A percentile compares a stretch with the other conserved stretches of the same genome.
Conservation (phyloP, 2,888 invertebrate genomes). For the Sesia bembeciformis region DNA sequence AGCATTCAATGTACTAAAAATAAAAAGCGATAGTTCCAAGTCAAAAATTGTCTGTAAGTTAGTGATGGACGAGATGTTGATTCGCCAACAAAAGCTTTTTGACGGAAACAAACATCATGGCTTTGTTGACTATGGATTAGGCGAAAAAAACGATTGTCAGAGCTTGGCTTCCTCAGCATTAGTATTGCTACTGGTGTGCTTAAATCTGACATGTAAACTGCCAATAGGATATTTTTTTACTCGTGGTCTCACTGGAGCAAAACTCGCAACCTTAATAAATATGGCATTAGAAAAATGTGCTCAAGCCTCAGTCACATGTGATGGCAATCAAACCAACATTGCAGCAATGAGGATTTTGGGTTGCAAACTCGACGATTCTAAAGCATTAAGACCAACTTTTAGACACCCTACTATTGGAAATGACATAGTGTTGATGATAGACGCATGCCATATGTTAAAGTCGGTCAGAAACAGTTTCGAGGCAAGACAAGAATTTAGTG, state of each 20-base stretch:
- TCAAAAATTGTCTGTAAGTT: no score
- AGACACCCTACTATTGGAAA: background rate
- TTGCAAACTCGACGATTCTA: background rate
- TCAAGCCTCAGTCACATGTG: no score
- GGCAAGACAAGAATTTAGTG: no score
- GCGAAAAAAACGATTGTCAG: background rate
- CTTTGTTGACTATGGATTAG: constrained; percentile 4
- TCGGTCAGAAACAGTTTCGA: background rate
- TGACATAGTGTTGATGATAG: background rate
- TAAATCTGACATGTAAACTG: constrained; percentile 2
- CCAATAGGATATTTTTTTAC: constrained; percentile 6
- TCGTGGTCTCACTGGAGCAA: background rate
- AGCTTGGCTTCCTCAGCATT: constrained; percentile 2
- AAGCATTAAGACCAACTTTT: background rate
- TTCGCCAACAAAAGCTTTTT: constrained; percentile 7
- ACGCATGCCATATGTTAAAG: constrained; percentile 4
- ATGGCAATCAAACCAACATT: background rate
- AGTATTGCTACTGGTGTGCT: constrained; percentile 1
- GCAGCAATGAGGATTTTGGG: constrained; percentile 1
- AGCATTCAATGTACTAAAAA: no score
- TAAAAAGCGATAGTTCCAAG: no score
- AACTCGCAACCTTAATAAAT: constrained; percentile 2
- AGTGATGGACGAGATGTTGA: constrained; percentile 4
- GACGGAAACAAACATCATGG: constrained; percentile 7
- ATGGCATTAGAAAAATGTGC: constrained; percentile 1